Evolutionary conservation across 2,113 vertebrate species (phyloP).

Genomic region (cat (Felis catus)): DNA sequence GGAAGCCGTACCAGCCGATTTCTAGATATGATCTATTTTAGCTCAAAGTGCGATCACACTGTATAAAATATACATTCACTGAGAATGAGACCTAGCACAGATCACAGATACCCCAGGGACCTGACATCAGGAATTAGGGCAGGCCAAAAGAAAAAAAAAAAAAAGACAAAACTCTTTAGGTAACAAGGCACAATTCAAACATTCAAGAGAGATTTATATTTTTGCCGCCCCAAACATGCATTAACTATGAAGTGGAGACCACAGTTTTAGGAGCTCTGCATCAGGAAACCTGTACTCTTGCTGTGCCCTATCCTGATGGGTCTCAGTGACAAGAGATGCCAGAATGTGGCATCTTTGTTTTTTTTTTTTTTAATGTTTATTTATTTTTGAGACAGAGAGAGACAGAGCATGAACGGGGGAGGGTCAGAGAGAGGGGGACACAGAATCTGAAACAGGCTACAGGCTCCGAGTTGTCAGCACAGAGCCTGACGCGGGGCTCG

Average conservation of each 20-base stretch:
- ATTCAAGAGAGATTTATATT: slow-evolving; percentile 46
- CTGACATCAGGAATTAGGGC: slow-evolving; percentile 59
- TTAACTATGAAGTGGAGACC: slow-evolving; percentile 1
- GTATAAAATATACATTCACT: slow-evolving; percentile 68
- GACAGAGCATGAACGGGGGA: too few species aligned
- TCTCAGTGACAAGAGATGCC: not conserved
- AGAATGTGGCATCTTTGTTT: not conserved
- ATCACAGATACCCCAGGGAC: slow-evolving; percentile 34
- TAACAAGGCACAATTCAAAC: slow-evolving; percentile 55
- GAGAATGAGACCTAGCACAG: slow-evolving; percentile 56
- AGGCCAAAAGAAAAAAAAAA: slow-evolving; percentile 20
- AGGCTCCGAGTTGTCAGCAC: too few species aligned
- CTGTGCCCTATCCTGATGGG: not conserved
- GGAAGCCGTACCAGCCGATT: slow-evolving; percentile 48
- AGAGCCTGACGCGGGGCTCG: too few species aligned
- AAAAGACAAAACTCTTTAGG: not conserved
- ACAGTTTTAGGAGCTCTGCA: not conserved
- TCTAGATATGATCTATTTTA: slow-evolving; percentile 74
- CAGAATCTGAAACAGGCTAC: too few species aligned
- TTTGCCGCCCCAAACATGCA: not conserved
- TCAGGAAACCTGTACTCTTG: slow-evolving; percentile 5
- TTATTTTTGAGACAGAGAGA: too few species aligned
- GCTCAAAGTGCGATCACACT: slow-evolving; percentile 76
- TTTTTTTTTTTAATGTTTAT: too few species aligned
- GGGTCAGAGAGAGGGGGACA: too few species aligned